Evolutionary conservation across 2,888 invertebrate species (phyloP), one percentile per base, ranked within the genome.

Genomic region (Monopis laevigella): DNA sequence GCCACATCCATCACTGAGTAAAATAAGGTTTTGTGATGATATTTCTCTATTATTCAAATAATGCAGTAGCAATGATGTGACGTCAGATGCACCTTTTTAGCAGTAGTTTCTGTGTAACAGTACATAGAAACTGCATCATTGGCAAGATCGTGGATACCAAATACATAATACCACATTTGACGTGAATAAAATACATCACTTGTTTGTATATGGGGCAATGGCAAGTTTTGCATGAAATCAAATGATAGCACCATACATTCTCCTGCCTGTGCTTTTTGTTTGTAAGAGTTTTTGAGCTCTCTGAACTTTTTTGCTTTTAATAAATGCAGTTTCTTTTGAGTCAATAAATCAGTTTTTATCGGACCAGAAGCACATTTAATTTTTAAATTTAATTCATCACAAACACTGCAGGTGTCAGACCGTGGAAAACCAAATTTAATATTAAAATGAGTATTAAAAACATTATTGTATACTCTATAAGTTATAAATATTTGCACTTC

Each of bases 191-290:
- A 45, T 16, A 45, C 42, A 39, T 42, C 44, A 34, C 42, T 21
- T 27, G 40, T 45, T 27, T 39, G 30, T n/a, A 44, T 44, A 18
- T 41, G 44, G 2, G 41, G 42, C 17, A 44, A 16, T 4, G 46
- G 44, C 17, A 46, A 40, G 32, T 44, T 46, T 24, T 46, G 46
- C 44, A 44, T 46, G 11, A 39, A 44, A 24, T 46, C 46, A 18
- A 46, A 44, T 19, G 36, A 40, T 8, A 43, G 10, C 8, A 29
- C 13, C 14, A 38, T 40, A 18, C 39, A 39, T 40, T 43, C 35
- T 14, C 40, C 40, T 40, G 11, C 5, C 32, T 18, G 18, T 39
- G 43, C 39, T 14, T 34, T 41, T 26, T n/a, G 12, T 34, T 24
- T 41, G 11, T 39, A 43, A 12, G 8, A n/a, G 10, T 39, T 43